Evolutionary conservation across 2,113 vertebrate species (phyloP).

Genomic region (Pelecanus crispus): DNA sequence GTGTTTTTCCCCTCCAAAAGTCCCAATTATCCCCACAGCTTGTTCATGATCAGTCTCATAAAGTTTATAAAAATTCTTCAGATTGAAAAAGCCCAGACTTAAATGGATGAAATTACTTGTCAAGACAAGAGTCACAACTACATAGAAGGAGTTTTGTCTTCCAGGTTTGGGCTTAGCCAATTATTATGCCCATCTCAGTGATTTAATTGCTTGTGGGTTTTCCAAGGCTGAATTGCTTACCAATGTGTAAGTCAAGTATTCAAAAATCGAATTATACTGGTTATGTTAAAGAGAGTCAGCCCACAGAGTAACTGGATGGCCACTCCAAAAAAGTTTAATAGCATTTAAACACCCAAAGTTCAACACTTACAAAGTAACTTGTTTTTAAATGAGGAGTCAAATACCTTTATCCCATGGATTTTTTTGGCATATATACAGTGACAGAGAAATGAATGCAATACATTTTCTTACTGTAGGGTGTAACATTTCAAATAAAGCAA

Average conservation of each 20-base stretch:
- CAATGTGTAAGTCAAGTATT: background rate
- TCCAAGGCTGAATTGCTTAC: background rate
- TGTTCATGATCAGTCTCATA: background rate
- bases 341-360: background rate
- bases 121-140: background rate
- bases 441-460: background rate
- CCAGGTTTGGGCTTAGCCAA: background rate
- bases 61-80: background rate
- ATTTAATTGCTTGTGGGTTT: background rate
- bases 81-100: background rate
- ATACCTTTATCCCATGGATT: background rate
- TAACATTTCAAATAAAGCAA: background rate
- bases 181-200: background rate
- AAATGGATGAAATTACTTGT: background rate
- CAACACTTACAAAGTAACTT: background rate
- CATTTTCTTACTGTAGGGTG: background rate
- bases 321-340: background rate
- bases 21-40: background rate
- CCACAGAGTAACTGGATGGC: background rate
- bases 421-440: background rate
- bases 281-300: background rate
- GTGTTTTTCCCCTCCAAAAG: background rate
- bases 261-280: background rate
- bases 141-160: background rate
- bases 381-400: background rate